Conservation (phyloP, 2,888 invertebrate genomes). For the Drosophila anceps region DNA sequence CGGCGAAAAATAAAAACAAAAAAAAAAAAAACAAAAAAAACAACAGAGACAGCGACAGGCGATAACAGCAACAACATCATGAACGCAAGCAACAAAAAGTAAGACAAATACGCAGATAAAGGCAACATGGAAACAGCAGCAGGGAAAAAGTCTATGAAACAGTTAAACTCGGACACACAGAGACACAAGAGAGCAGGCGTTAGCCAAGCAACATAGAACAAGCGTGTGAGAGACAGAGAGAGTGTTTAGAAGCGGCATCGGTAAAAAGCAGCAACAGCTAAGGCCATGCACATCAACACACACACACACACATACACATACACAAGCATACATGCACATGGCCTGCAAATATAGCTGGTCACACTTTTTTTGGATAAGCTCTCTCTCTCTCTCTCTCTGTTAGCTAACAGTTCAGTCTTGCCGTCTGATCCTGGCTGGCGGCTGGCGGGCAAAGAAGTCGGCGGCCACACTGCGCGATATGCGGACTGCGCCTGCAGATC, state of each 20-base stretch:
- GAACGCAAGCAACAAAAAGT: constrained; percentile 30
- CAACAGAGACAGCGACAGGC: constrained; percentile 38
- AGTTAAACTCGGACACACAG: constrained; percentile 35
- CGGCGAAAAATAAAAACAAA: constrained; percentile 8
- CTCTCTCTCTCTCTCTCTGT: background rate
- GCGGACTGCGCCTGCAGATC: constrained; percentile 17
- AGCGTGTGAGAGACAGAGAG: constrained; percentile 2
- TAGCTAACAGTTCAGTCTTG: constrained; percentile 14
- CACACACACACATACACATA: constrained; percentile 5
- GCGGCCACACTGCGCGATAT: constrained; percentile 20
- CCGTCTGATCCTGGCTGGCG: constrained; percentile 15
- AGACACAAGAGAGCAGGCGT: constrained; percentile 24
- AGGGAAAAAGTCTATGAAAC: constrained; percentile 30
- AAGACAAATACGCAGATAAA: constrained; percentile 38
- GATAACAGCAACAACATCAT: constrained; percentile 44
- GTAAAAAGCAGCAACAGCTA: constrained; percentile 17
- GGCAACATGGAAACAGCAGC: constrained; percentile 35
- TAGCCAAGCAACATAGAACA: constrained; percentile 1
- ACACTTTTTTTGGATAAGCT: constrained; percentile 7
- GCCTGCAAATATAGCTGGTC: background rate
- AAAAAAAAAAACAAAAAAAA: background rate
- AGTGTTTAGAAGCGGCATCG: constrained; percentile 34
- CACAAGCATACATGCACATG: background rate
- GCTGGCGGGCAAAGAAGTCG: background rate
- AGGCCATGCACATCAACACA: constrained; percentile 13